These are phyloP conservation scores for Mylabris sibirica DNA, from an alignment of 2,888 invertebrate species.

Conservation along the genomic window DNA sequence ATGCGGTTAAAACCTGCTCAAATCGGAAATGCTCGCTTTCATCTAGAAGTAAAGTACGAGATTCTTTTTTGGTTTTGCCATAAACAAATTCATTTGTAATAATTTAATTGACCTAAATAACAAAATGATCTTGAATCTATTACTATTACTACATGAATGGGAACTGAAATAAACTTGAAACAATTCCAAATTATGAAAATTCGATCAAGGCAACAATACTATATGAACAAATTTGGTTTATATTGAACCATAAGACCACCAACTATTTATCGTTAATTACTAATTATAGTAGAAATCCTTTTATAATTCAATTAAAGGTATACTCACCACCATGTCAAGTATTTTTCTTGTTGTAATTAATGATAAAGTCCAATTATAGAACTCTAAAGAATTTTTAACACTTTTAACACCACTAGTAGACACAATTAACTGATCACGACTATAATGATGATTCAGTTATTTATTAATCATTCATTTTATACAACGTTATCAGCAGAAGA, in stretches of 20 bases:
- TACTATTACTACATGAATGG: neutral
- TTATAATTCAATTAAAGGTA: neutral
- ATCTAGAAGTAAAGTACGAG: too few relatives aligned
- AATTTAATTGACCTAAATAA: neutral
- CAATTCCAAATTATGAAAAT: neutral
- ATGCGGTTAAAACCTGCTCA: neutral
- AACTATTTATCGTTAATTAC: constrained; percentile 21
- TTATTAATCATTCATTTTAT: constrained; percentile 3
- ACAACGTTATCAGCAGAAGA: neutral
- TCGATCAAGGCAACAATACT: neutral
- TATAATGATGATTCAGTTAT: neutral
- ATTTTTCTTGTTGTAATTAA: constrained; percentile 3
- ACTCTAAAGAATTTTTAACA: neutral
- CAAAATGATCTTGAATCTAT: neutral
- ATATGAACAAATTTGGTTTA: neutral
- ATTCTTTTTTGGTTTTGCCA: too few relatives aligned
- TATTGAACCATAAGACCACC: neutral
- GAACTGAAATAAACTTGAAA: constrained; percentile 6
- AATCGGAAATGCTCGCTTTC: neutral
- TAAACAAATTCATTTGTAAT: neutral
- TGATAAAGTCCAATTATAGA: neutral
- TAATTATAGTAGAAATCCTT: constrained; percentile 22
- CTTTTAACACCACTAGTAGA: neutral
- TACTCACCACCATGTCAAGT: constrained; percentile 32
- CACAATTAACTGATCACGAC: neutral